Evolutionary conservation across 2,113 vertebrate genomes (phyloP).

Genomic region (Fregata magnificens): DNA sequence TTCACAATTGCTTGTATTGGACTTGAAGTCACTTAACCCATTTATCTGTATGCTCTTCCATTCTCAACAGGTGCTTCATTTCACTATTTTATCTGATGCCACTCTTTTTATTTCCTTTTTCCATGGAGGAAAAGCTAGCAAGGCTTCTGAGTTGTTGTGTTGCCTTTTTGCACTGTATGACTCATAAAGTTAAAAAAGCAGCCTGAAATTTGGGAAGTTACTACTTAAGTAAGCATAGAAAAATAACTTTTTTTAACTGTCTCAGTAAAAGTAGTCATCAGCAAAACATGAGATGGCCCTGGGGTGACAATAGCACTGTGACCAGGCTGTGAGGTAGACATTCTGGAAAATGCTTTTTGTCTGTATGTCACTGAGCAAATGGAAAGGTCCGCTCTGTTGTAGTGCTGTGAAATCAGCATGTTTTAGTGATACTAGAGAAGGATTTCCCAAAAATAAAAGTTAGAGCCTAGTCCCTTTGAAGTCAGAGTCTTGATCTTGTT

Average conservation of each 20-base stretch:
- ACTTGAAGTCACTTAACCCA: background rate
- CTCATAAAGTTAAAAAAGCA: constrained; percentile 29
- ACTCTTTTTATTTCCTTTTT: background rate
- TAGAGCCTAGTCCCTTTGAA: background rate
- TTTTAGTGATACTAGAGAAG: background rate
- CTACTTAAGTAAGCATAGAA: background rate
- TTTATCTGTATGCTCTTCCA: background rate
- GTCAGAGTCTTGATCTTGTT: background rate
- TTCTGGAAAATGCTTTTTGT: background rate
- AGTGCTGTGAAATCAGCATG: background rate
- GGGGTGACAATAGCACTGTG: background rate
- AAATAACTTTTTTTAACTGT: background rate
- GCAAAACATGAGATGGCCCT: background rate
- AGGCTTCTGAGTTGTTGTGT: background rate
- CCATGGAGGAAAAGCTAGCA: background rate
- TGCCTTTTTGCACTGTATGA: constrained; percentile 24
- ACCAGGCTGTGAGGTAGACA: background rate
- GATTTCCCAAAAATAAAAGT: background rate
- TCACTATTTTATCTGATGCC: background rate
- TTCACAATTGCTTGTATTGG: background rate
- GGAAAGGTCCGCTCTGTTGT: background rate
- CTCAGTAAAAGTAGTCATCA: background rate
- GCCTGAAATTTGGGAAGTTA: background rate
- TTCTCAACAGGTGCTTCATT: background rate
- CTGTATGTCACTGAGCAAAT: background rate